Evolutionary conservation across 2,888 invertebrate genomes (phyloP).

Genomic region (Caenorhabditis sp.): DNA sequence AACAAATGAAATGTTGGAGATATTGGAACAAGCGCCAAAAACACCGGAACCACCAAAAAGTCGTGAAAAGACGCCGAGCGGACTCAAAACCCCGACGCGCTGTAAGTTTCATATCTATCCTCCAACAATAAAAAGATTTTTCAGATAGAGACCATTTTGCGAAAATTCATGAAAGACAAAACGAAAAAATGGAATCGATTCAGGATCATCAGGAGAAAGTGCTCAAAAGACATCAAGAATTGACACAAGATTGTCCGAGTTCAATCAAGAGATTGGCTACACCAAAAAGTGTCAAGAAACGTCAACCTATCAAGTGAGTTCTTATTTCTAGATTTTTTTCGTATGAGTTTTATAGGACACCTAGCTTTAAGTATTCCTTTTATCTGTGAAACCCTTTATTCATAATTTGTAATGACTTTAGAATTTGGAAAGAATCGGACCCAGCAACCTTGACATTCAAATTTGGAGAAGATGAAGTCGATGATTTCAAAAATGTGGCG

Average conservation of each 20-base stretch:
- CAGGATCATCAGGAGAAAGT: conserved; percentile 18
- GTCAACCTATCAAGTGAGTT: conserved; percentile 14
- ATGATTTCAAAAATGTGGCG: conserved; percentile 14
- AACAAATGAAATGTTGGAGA: neutral
- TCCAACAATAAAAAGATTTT: neutral
- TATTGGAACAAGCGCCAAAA: no score
- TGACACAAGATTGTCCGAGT: conserved; percentile 22
- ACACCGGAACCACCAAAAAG: no score
- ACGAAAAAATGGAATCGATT: conserved; percentile 29
- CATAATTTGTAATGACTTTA: no score
- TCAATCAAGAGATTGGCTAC: conserved; percentile 34
- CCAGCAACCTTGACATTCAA: conserved; percentile 30
- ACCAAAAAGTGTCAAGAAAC: conserved; percentile 27
- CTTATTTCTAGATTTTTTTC: neutral
- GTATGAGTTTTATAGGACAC: neutral
- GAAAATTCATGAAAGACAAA: conserved; percentile 22
- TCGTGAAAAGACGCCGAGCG: conserved; percentile 1
- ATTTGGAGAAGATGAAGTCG: conserved; percentile 17
- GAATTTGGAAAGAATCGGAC: conserved; percentile 17
- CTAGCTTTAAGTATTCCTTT: no score
- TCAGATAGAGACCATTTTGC: conserved; percentile 21
- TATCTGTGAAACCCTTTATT: no score
- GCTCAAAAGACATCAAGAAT: conserved; percentile 30
- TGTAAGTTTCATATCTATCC: neutral
- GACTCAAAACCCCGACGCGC: neutral